A percentile compares a stretch with the other conserved stretches of the same genome.
These are phyloP conservation scores for Melipona bicolor DNA, from an alignment of 2,888 invertebrate species.

Conservation along the genomic window DNA sequence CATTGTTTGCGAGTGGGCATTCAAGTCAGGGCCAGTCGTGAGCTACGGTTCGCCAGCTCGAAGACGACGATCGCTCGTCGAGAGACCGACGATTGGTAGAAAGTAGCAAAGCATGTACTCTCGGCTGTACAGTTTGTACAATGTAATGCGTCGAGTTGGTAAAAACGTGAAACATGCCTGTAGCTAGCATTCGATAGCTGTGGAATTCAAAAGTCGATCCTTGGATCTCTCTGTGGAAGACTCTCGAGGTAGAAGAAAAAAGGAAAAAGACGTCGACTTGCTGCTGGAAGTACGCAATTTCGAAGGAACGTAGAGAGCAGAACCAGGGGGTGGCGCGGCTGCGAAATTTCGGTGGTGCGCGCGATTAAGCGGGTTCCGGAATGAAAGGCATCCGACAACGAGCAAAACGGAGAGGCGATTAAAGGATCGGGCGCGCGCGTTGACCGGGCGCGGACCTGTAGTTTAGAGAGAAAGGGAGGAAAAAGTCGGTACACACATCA, in stretches of 20 bases:
- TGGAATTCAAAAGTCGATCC: too few species aligned
- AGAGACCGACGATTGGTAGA: constrained; percentile 62
- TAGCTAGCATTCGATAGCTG: too few species aligned
- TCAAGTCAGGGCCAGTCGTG: constrained; percentile 62
- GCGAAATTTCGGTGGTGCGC: neutral
- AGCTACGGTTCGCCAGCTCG: constrained; percentile 46
- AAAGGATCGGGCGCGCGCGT: constrained; percentile 26
- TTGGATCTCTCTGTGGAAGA: too few species aligned
- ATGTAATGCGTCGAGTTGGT: too few species aligned
- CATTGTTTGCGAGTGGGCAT: constrained; percentile 74
- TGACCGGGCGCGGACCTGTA: neutral
- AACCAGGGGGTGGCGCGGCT: too few species aligned
- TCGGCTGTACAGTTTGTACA: too few species aligned
- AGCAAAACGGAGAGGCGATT: constrained; percentile 12
- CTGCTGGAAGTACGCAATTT: neutral
- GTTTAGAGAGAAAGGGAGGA: constrained; percentile 25
- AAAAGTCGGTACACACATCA: constrained; percentile 76
- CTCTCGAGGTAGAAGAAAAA: too few species aligned
- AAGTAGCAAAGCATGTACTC: constrained; percentile 43
- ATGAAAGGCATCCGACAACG: constrained; percentile 10
- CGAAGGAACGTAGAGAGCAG: neutral
- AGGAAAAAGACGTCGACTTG: too few species aligned
- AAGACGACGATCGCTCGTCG: constrained; percentile 38
- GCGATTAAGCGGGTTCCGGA: constrained; percentile 9
- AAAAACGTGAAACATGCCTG: too few species aligned